Conservation (phyloP, 2,797 vertebrate species). For the Anabacerthia variegaticeps region DNA sequence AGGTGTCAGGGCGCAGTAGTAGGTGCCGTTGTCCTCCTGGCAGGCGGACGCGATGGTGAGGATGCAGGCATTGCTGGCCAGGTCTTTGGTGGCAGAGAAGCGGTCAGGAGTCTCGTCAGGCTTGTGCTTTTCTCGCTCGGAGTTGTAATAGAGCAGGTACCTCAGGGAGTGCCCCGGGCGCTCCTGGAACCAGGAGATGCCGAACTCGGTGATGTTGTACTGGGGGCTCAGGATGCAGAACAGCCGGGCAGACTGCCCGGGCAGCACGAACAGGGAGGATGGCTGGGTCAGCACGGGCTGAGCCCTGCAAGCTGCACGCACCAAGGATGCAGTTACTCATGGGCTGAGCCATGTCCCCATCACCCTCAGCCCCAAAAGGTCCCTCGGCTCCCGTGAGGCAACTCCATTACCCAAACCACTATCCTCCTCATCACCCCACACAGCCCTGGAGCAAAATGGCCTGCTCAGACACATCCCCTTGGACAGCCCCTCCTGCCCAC, state of each 20-base stretch:
- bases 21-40: slow-evolving; percentile 63
- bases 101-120: neutral
- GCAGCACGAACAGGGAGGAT: slow-evolving; percentile 8
- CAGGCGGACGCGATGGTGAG: slow-evolving; percentile 57
- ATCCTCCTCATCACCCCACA: neutral
- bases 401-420: accelerated
- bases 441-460: neutral
- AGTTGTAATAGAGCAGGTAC: slow-evolving; percentile 69
- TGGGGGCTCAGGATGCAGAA: slow-evolving; percentile 58
- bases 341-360: neutral
- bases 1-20: slow-evolving; percentile 53
- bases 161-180: slow-evolving; percentile 42
- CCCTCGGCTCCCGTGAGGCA: neutral
- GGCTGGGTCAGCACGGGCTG: slow-evolving; percentile 37
- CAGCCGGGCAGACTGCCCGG: slow-evolving; percentile 61
- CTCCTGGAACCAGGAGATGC: slow-evolving; percentile 75
- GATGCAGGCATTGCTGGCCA: slow-evolving; percentile 37
- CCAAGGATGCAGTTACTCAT: neutral
- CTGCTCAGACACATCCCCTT: neutral
- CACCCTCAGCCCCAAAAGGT: neutral
- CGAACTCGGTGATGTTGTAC: slow-evolving; percentile 19
- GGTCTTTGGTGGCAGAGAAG: slow-evolving; percentile 67
- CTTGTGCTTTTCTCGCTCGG: slow-evolving; percentile 39
- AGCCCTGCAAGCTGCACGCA: neutral
- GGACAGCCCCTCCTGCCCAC: neutral